Evolutionary conservation across 2,888 invertebrate species (phyloP), one percentile per base, ranked within the genome.

Genomic region (Neuroscelio doddi): DNA sequence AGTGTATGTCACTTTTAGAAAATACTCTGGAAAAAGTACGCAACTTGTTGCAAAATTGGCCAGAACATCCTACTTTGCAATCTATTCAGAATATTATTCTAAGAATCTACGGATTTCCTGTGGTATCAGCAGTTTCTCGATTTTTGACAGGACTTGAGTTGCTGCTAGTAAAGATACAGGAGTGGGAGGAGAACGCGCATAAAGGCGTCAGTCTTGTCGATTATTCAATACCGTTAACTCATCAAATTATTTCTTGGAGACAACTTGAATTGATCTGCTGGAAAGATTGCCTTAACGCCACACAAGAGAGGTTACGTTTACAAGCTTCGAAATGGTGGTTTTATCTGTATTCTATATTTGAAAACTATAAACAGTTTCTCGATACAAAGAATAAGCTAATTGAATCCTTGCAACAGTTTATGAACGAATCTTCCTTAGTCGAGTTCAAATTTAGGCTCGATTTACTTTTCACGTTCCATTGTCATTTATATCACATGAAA

Each of bases 101-200:
- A 5, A 85, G 92, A 62, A 88, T 92, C 42, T 84, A 89, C 17
- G 84, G 85, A 12, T 94, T 98, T 81, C 88, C 94, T 0, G 88
- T 95, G 0, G 91, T 91, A 0, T 92, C 93, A 66, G 93, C 98
- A 0, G 86, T 98, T 1, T 92, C 95, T 59, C 91, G 96, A 69
- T 96, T 95, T 78, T 89, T 97, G 1, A 93, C 94, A 0, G 97
- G 97, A 0, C 87, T 98, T 49, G 98, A 99, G 84, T 86, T 97
- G 42, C 86, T 99, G 1, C 86, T 98, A 1, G 91, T 92, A 64
- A 93, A 94, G 76, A 87, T 93, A 46, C 90, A 96, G 68, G 93
- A 96, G 75, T 98, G 97, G 98, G 95, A 98, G 82, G 91, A 92
- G 74, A 93, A 94, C 71, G 96, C 97, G 0, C 95, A 95, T 75